Evolutionary conservation across 2,113 vertebrate species (phyloP), one percentile per base, ranked within the genome.

Genomic region (Ursus arctos): DNA sequence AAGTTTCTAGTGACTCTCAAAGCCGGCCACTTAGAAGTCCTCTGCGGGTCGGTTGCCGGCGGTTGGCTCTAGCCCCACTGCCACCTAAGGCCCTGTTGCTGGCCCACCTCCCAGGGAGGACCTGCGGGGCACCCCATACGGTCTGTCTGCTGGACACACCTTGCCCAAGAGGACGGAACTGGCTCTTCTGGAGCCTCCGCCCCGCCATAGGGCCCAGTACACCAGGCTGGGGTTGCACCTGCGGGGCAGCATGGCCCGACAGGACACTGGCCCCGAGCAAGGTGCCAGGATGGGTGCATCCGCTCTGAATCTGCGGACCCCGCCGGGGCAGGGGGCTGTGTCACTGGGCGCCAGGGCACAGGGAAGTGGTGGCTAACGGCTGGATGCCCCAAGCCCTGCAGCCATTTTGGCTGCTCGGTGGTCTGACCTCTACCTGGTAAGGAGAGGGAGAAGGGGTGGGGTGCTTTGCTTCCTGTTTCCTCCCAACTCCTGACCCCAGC

Each of bases 401-500:
- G 93, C 47, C 84, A 90, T 80, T 71, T 76, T 82, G 77, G 86
- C 72, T 55, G 77, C 59, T 88, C 0, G 0, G 31, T 61, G 83
- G 59, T 77, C 11, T 61, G 91, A 79, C 85, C 72, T 96, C 93
- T 85, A 80, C 91, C 85, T 96, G 85, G 65, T 77, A 24, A 84
- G 51, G 28, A 69, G 53, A 87, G 43, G 26, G 43, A 55, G 80
- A n/a, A 95, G 49, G 53, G 47, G 65, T 63, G 57, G 22, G 90
- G 57, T 94, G 84, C 76, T 96, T 86, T 76, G 79, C 76, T 95
- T 96, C 93, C 88, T 95, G 90, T 84, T 90, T 84, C 90, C 89
- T 97, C 72, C 92, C 79, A 86, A 89, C 86, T 97, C 94, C 84
- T 97, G 94, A 97, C 96, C 97, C 97, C 81, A 97, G 96, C 92